A percentile compares a stretch with the other conserved stretches of the same genome.
phyloP scores from a whole-genome alignment of 2,797 vertebrate genomes.

The Periophthalmus magnuspinnatus region DNA sequence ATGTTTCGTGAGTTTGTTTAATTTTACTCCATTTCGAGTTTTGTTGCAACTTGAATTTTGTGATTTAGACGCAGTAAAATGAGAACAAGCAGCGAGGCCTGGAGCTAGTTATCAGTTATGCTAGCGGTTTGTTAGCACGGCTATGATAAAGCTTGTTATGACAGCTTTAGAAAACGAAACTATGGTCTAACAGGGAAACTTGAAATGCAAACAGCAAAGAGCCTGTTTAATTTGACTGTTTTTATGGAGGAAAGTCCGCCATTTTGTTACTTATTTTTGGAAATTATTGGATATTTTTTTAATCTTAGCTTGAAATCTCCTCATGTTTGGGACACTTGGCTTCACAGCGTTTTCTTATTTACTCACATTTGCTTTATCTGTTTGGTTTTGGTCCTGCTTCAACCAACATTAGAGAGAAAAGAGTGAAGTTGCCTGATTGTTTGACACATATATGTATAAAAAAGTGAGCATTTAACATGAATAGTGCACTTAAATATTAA shows the following conservation, averaged over 20 bases:
- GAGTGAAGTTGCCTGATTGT: no score
- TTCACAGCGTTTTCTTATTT: not conserved
- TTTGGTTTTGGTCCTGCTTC: not conserved
- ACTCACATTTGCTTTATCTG: not conserved
- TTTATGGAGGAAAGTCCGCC: not conserved
- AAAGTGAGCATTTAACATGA: no score
- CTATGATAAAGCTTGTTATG: not conserved
- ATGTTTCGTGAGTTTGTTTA: rapidly evolving
- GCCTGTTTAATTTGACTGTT: not conserved
- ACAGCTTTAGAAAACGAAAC: not conserved
- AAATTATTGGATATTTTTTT: not conserved
- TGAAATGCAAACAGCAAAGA: not conserved
- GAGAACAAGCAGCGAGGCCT: constrained; percentile 54
- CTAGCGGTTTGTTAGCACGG: constrained; percentile 33
- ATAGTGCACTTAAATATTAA: no score
- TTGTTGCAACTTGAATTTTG: rapidly evolving
- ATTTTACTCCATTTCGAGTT: rapidly evolving
- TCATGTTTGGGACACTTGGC: not conserved
- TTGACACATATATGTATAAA: no score
- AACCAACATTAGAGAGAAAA: no score
- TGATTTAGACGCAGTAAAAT: not conserved
- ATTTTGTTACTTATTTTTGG: not conserved
- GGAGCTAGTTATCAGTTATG: constrained; percentile 26
- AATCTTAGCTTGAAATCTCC: not conserved
- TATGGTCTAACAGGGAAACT: not conserved